These are phyloP conservation scores for Actinopyga echinites DNA, from an alignment of 53 echinoderm and acorn worm genomes.

Conservation along the genomic window DNA sequence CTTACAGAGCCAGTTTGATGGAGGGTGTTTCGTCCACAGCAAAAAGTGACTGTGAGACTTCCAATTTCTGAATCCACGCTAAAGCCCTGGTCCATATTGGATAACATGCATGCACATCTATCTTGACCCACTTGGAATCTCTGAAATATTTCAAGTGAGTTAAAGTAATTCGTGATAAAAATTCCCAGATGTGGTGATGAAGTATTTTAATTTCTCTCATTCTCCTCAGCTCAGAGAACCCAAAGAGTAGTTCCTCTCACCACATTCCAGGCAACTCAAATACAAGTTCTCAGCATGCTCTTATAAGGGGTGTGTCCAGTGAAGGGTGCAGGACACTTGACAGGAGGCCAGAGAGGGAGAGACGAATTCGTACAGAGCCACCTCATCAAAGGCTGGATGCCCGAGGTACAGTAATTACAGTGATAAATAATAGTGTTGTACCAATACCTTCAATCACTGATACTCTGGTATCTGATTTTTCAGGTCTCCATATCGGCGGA, in stretches of 20 bases:
- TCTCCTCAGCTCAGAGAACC: slow-evolving; percentile 5
- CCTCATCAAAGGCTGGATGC: slow-evolving; percentile 43
- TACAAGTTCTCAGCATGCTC: background rate
- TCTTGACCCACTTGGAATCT: too few relatives aligned
- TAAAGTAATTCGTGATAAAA: too few relatives aligned
- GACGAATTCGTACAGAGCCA: slow-evolving; percentile 70
- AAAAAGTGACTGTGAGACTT: too few relatives aligned
- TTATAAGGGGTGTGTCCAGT: slow-evolving; percentile 46
- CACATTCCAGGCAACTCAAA: slow-evolving; percentile 32
- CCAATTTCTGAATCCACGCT: too few relatives aligned
- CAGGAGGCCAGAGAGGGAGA: slow-evolving; percentile 80
- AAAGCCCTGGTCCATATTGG: too few relatives aligned
- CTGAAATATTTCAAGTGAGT: too few relatives aligned
- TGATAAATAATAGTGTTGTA: background rate
- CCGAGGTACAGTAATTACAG: slow-evolving; percentile 29
- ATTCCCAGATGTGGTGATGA: too few relatives aligned
- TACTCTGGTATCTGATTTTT: background rate
- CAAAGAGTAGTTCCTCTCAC: background rate
- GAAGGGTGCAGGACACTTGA: slow-evolving; percentile 74
- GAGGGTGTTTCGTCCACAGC: too few relatives aligned
- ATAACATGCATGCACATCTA: too few relatives aligned
- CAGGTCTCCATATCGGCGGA: background rate
- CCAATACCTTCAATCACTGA: background rate
- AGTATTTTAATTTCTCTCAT: background rate
- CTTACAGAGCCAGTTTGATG: too few relatives aligned